Evolutionary conservation across 2,888 invertebrate genomes (phyloP), one percentile per base, ranked within the genome.

Genomic region (Campoplex nolae): DNA sequence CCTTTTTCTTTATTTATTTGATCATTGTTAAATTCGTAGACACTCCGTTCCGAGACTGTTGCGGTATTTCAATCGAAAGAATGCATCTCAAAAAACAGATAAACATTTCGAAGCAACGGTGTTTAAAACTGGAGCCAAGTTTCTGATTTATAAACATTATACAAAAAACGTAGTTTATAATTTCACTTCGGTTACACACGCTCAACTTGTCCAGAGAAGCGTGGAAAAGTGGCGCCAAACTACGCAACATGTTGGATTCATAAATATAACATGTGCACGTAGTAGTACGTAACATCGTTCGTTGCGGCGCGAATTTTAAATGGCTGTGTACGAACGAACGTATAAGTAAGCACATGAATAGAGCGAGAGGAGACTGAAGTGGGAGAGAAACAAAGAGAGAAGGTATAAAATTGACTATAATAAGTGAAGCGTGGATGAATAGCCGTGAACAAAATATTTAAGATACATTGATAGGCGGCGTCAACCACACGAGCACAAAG

Each of bases 351-450:
- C 23, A 23, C 13, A 42, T 13, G 42, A 16, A 45, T 28, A 54
- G 74, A 38, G n/a, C 11, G 48, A 48, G 2, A 48, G 68, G 0
- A 38, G 38, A 1, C 38, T 38, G 38, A 38, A 1, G 38, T 6
- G 42, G 9, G 42, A 42, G 56, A 77, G 51, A n/a, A n/a, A 67
- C 35, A 48, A 51, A 32, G n/a, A 23, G 58, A 18, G 77, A 67
- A 51, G 32, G 35, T 7, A 51, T 23, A 51, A n/a, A 77, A 77
- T 62, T 38, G 71, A 80, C 77, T 62, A 70, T 80, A 71, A 73
- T 71, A 80, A 78, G 73, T 78, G 83, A 83, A 78, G 83, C 83
- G 51, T 78, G 83, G 65, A 77, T 83, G 71, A 83, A 78, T 35
- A 70, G 73, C 56, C 83, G 71, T 67, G 83, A 76, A 70, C 71